Conservation (phyloP, 2,888 invertebrate genomes). For the Melieria crassipennis region DNA sequence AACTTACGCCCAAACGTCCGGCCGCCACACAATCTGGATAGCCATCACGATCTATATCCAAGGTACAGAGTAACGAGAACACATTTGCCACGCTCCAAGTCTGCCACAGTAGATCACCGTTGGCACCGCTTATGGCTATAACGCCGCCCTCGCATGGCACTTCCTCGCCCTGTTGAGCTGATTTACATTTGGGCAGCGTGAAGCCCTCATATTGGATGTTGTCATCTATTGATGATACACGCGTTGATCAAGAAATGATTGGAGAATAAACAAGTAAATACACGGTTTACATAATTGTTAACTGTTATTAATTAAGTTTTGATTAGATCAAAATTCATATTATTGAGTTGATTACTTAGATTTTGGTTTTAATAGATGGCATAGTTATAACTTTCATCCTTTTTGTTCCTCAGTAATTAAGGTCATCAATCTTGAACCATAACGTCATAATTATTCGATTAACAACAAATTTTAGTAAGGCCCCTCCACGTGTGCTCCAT, state of each 20-base stretch:
- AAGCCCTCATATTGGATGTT: constrained; percentile 69
- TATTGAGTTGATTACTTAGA: too few relatives aligned
- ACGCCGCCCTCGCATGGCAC: constrained; percentile 80
- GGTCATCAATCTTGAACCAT: too few relatives aligned
- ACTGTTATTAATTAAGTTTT: too few relatives aligned
- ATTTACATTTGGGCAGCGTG: constrained; percentile 69
- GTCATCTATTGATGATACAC: constrained; percentile 56
- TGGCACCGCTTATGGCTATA: constrained; percentile 77
- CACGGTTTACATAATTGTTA: background rate
- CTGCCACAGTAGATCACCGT: constrained; percentile 78
- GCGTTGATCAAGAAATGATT: background rate
- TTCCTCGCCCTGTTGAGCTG: constrained; percentile 73
- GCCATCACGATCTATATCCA: constrained; percentile 76
- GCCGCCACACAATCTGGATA: constrained; percentile 78
- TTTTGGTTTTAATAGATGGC: too few relatives aligned
- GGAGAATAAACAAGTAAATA: background rate
- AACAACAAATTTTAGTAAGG: too few relatives aligned
- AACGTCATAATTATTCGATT: too few relatives aligned
- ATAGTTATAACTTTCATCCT: too few relatives aligned
- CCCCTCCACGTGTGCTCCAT: too few relatives aligned
- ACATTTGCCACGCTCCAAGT: constrained; percentile 78
- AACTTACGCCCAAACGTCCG: constrained; percentile 76
- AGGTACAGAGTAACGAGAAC: constrained; percentile 77
- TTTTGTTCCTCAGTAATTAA: too few relatives aligned
- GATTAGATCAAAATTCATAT: too few relatives aligned